phyloP scores from a whole-genome alignment of 2,113 vertebrate species.

The Oryzias celebensis region DNA sequence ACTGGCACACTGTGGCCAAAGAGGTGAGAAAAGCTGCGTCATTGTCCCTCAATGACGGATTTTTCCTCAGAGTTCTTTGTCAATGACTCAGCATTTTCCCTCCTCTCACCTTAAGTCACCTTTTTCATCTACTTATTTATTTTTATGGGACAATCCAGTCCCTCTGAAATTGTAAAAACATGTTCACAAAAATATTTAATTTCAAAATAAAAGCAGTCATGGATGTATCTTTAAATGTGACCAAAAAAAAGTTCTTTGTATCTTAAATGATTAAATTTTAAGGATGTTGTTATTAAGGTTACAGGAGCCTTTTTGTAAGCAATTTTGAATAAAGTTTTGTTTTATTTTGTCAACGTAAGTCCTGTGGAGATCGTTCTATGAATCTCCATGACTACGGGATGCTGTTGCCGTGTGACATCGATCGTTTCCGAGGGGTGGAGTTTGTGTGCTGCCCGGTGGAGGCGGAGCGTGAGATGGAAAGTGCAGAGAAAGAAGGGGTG shows the following conservation, averaged over 20 bases:
- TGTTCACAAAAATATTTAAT: not conserved
- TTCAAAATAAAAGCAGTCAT: not conserved
- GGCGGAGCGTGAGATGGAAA: conserved; percentile 82
- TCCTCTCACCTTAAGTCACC: not conserved
- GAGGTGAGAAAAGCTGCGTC: conserved; percentile 78
- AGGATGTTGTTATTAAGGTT: conserved; percentile 1
- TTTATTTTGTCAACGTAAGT: conserved; percentile 64
- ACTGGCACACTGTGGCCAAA: conserved; percentile 98
- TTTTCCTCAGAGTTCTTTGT: not conserved
- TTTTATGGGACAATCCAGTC: not conserved
- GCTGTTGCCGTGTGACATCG: conserved; percentile 94
- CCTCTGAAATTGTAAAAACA: not conserved
- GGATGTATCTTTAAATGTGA: too few species aligned
- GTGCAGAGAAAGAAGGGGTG: conserved; percentile 84
- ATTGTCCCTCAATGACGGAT: not conserved
- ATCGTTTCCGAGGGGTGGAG: conserved; percentile 95
- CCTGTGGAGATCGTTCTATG: conserved; percentile 94
- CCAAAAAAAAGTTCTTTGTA: too few species aligned
- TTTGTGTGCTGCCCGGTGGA: conserved; percentile 94
- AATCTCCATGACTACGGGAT: conserved; percentile 96
- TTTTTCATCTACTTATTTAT: not conserved
- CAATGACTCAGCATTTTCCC: conserved; percentile 27
- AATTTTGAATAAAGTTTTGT: conserved; percentile 6
- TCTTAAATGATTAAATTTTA: too few species aligned
- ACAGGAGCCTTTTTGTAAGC: not conserved